Conservation (phyloP, 2,797 vertebrate species). For the Ctenopoma multispine region DNA sequence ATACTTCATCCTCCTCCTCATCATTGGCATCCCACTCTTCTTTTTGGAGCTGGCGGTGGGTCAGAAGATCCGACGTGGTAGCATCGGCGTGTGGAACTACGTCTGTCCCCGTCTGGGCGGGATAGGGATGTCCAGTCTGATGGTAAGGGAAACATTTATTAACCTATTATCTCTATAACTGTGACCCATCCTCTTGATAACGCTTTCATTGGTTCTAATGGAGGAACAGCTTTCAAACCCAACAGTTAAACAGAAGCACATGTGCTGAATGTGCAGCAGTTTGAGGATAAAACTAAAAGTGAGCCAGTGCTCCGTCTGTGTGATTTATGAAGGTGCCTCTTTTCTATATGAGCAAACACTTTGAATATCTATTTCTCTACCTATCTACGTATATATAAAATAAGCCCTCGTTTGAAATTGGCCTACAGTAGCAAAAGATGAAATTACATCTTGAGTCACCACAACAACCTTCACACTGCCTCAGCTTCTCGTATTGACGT, state of each 20-base stretch:
- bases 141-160: conserved; percentile 80
- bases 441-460: conserved; percentile 18
- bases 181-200: neutral
- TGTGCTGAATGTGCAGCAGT: conserved; percentile 38
- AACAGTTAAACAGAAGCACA: conserved; percentile 17
- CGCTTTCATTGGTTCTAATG: neutral
- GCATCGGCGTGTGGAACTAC: conserved; percentile 96
- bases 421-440: neutral
- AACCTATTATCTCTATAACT: neutral
- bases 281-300: conserved; percentile 2
- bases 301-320: conserved; percentile 8
- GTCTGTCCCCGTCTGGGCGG: conserved; percentile 92
- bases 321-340: conserved; percentile 36
- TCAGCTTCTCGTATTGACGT: conserved; percentile 36
- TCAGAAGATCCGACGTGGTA: conserved; percentile 94
- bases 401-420: neutral
- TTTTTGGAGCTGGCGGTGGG: conserved; percentile 96
- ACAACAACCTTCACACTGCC: conserved; percentile 2
- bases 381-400: neutral
- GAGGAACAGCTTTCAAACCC: conserved; percentile 25
- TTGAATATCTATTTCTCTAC: neutral
- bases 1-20: conserved; percentile 91
- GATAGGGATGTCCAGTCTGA: conserved; percentile 93
- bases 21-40: conserved; percentile 95
- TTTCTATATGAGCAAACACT: conserved; percentile 15